Conservation (phyloP, 1,140 invertebrate genomes). For the Hypsibius dujardini region DNA sequence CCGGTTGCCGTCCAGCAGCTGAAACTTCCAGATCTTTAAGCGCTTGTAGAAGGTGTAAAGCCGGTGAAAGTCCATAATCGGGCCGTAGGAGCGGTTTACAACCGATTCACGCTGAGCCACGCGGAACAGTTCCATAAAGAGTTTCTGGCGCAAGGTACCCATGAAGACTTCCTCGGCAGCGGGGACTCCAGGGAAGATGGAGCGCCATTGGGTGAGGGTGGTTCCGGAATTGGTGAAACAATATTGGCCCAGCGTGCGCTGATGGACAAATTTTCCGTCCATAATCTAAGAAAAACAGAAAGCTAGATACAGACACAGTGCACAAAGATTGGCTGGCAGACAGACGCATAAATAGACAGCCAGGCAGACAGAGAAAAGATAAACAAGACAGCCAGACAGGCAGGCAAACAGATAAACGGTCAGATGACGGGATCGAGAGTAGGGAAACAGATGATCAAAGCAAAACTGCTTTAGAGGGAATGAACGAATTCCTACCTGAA, state of each 20-base stretch:
- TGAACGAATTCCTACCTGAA: constrained; percentile 43
- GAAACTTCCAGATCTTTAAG: constrained; percentile 82
- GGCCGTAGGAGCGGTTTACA: neutral
- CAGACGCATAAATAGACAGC: too few relatives aligned
- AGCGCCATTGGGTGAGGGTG: neutral
- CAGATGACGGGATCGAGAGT: too few relatives aligned
- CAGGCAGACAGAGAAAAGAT: too few relatives aligned
- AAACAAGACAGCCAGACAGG: too few relatives aligned
- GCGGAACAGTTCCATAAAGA: constrained; percentile 3
- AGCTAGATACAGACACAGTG: too few relatives aligned
- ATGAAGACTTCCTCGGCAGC: neutral
- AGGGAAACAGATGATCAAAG: too few relatives aligned
- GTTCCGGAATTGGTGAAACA: constrained; percentile 70
- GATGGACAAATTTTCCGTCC: constrained; percentile 58
- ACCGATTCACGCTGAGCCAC: neutral
- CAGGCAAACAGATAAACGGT: too few relatives aligned
- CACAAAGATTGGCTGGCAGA: too few relatives aligned
- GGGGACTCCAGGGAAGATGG: neutral
- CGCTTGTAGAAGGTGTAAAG: neutral
- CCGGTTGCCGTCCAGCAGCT: constrained; percentile 58
- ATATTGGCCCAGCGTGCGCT: constrained; percentile 66
- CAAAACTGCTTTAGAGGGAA: too few relatives aligned
- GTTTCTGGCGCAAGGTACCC: neutral
- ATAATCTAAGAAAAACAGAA: constrained; percentile 33
- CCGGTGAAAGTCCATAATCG: neutral